phyloP scores from a whole-genome alignment of 53 echinoderm and acorn worm species.

The Paracentrotus lividus region DNA sequence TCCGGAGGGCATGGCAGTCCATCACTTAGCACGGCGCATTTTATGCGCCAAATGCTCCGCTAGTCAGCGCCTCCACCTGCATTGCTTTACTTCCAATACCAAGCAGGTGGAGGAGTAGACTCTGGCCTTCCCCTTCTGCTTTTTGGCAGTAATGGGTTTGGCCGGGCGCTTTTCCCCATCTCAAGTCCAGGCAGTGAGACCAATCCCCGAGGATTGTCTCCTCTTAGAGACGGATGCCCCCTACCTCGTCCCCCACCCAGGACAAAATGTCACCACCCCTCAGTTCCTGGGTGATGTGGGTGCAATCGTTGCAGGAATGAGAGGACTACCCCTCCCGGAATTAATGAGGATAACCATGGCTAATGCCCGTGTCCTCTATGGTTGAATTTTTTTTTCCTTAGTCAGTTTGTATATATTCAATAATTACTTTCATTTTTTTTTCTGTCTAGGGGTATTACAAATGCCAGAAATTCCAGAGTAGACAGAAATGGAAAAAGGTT shows the following conservation, averaged over 20 bases:
- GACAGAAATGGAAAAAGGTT: too few species aligned
- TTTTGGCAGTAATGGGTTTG: slow-evolving; percentile 16
- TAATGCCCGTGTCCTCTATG: not conserved
- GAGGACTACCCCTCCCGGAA: not conserved
- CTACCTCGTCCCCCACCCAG: not conserved
- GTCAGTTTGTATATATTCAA: too few species aligned
- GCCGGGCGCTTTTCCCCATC: not conserved
- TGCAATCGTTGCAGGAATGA: not conserved
- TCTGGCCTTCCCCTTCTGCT: not conserved
- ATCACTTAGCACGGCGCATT: not conserved
- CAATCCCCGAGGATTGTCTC: not conserved
- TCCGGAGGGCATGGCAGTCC: not conserved
- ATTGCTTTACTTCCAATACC: not conserved
- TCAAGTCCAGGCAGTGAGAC: slow-evolving; percentile 33
- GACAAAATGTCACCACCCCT: not conserved
- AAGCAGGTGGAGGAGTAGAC: not conserved
- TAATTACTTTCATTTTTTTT: too few species aligned
- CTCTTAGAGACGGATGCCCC: slow-evolving; percentile 41
- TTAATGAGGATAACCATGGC: not conserved
- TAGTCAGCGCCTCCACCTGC: not conserved
- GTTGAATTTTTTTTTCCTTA: not conserved
- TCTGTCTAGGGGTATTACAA: too few species aligned
- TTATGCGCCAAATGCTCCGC: not conserved
- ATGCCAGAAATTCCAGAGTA: too few species aligned
- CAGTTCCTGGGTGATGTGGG: not conserved